Evolutionary conservation across 2,888 invertebrate species (phyloP), one percentile per base, ranked within the genome.

Genomic region (Hypolimnas misippus): DNA sequence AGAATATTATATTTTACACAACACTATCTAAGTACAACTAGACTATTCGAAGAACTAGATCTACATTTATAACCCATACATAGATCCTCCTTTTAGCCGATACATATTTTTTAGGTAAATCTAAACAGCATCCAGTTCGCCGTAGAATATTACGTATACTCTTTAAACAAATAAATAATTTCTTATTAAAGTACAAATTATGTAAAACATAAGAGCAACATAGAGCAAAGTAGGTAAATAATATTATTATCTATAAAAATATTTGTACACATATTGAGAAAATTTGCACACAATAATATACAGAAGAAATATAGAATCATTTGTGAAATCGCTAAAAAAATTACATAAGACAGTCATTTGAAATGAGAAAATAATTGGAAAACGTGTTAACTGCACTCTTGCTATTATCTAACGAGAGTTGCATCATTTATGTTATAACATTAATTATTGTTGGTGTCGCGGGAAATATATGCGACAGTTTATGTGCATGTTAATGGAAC

Each of bases 331-430:
- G 31, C 4, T 21, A 12, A 14, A 53, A 60, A 54, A 49, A 35
- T 49, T 35, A 49, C 52, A 33, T 49, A 60, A 53, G 53, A 21
- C 29, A 46, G 29, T 49, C 46, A 29, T 60, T 54, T 44, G 59
- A 54, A 46, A 60, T 60, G 59, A 60, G 53, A 54, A 60, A 60
- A 59, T 59, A 53, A 59, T 59, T 59, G 52, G 42, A 58, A 59
- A 59, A 54, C 46, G 46, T 60, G 59, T 29, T 42, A 53, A 60
- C 29, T 46, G 19, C 46, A 35, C 25, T 14, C 19, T 17, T 42
- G 54, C 19, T 17, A 52, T 46, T 29, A 60, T 44, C 44, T 46
- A 60, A 60, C 53, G 29, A 19, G 53, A 19, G 19, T 60, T 60
- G 53, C 59, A 46, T 60, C 29, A 46, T 25, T 54, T 35, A n/a